Evolutionary conservation across 2,888 invertebrate species (phyloP).

Genomic region (Coelogynopora nodosa): DNA sequence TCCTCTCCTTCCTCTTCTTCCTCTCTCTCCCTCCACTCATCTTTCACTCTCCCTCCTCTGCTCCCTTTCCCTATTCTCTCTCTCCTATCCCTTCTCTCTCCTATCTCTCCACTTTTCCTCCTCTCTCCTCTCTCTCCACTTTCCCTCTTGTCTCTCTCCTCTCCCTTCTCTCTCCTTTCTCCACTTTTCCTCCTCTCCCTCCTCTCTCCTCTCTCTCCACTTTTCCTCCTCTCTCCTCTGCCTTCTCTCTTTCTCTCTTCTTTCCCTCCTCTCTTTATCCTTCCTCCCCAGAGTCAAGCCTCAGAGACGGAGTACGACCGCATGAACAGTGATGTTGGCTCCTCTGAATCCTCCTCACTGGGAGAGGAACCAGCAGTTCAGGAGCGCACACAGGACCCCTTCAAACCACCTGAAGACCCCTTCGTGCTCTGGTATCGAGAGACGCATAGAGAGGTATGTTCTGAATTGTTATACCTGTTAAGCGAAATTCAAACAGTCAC

Average conservation of each 20-base stretch:
- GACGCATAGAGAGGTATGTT: no score
- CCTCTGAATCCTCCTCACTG: slow-evolving; percentile 16
- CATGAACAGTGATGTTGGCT: slow-evolving; percentile 45
- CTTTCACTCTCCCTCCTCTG: no score
- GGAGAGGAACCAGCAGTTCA: background rate
- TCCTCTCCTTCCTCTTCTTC: no score
- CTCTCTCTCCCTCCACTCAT: no score
- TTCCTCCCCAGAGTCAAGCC: background rate
- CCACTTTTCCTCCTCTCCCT: background rate
- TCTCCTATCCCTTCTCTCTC: no score
- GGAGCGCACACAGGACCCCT: background rate
- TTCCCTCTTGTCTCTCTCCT: background rate
- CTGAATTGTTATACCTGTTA: no score
- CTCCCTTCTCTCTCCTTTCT: background rate
- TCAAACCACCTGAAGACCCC: slow-evolving; percentile 38
- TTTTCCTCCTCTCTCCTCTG: background rate
- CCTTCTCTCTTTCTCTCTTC: background rate
- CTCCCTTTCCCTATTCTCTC: no score
- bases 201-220: background rate
- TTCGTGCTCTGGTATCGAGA: slow-evolving; percentile 44
- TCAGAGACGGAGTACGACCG: slow-evolving; percentile 46
- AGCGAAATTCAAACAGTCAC: no score
- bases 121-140: background rate
- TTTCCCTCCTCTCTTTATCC: background rate
- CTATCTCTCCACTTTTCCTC: no score